Conservation (phyloP, 2,888 invertebrate species). For the Heliconius charithonia region DNA sequence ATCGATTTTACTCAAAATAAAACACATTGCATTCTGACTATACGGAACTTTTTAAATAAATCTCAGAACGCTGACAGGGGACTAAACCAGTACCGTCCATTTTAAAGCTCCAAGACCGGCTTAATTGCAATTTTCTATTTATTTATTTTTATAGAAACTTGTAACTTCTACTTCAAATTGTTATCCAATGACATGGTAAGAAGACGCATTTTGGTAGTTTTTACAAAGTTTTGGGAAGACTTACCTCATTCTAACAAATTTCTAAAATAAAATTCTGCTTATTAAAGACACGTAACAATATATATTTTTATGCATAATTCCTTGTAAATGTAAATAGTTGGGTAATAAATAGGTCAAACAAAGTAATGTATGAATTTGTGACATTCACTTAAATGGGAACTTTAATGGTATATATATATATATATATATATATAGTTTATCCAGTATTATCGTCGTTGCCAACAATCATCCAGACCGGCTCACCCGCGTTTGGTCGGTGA, state of each 20-base stretch:
- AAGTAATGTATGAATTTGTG: neutral
- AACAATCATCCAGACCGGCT: conserved; percentile 34
- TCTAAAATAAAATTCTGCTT: neutral
- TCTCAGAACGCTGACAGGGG: conserved; percentile 65
- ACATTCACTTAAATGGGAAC: neutral
- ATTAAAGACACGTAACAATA: neutral
- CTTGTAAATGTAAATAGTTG: neutral
- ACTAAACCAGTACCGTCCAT: conserved; percentile 59
- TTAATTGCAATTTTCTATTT: conserved; percentile 35
- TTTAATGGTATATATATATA: too few species aligned
- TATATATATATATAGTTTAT: conserved; percentile 30
- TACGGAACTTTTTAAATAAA: conserved; percentile 75
- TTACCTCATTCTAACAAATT: neutral
- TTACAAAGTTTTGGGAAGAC: neutral
- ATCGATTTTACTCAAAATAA: conserved; percentile 49
- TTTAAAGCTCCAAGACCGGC: conserved; percentile 40
- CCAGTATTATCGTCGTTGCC: conserved; percentile 27
- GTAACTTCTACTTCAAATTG: neutral
- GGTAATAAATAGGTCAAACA: neutral
- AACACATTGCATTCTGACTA: conserved; percentile 47
- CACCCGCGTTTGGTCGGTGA: conserved; percentile 46
- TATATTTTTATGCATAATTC: neutral
- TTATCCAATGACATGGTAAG: neutral
- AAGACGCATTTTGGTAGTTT: neutral
- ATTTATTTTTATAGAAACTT: conserved; percentile 21